Percentiles rank a stretch among this genome's conserved stretches.
These are phyloP conservation scores for Tylochromis polylepis DNA, from an alignment of 2,113 vertebrate species.

Conservation along the genomic window DNA sequence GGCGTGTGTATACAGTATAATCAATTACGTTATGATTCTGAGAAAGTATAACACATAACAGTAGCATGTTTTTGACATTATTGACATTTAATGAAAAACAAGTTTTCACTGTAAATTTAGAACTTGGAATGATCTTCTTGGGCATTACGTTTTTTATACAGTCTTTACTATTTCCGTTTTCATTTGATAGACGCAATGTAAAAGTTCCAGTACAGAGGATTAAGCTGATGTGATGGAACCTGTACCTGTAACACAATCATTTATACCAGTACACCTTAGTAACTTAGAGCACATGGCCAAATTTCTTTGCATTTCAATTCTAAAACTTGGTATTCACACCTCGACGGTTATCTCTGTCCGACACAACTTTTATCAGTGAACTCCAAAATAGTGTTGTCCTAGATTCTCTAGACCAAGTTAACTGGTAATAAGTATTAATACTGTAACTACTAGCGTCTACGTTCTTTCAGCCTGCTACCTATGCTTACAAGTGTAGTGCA, in stretches of 20 bases:
- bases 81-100: too few species aligned
- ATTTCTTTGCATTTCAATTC: background rate
- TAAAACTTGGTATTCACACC: background rate
- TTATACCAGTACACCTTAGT: background rate
- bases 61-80: too few species aligned
- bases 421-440: background rate
- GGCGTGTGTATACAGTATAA: too few species aligned
- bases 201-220: background rate
- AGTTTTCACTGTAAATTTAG: too few species aligned
- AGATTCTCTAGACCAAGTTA: background rate
- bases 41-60: too few species aligned
- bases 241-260: background rate
- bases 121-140: too few species aligned
- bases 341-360: background rate
- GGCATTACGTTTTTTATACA: too few species aligned
- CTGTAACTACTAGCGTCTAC: background rate
- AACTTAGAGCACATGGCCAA: background rate
- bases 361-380: background rate
- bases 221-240: background rate
- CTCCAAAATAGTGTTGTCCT: background rate
- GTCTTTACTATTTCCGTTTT: too few species aligned
- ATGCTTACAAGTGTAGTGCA: background rate
- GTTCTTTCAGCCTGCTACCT: background rate
- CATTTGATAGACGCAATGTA: too few species aligned
- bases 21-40: too few species aligned